These are phyloP conservation scores for Eupleurogrammus muticus DNA, from an alignment of 2,797 vertebrate genomes.

Conservation along the genomic window DNA sequence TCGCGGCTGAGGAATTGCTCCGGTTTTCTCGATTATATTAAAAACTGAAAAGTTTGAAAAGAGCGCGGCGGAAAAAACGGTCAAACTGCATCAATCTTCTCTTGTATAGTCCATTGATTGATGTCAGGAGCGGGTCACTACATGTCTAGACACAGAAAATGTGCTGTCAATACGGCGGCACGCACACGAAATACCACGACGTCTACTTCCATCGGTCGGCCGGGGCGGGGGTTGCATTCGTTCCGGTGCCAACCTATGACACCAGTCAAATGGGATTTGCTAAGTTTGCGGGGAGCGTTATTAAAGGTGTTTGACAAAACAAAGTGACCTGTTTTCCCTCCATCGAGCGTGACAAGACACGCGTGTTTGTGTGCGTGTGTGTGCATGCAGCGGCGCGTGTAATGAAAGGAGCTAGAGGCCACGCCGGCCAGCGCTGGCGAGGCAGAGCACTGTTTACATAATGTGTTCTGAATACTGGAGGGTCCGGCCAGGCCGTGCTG, in stretches of 20 bases:
- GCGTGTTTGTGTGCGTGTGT: constrained; percentile 13
- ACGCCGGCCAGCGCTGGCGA: constrained; percentile 19
- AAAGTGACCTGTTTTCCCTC: constrained; percentile 25
- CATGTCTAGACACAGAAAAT: constrained; percentile 74
- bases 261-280: constrained; percentile 38
- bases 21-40: constrained; percentile 66
- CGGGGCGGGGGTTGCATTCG: constrained; percentile 28
- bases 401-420: constrained; percentile 58
- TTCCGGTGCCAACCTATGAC: constrained; percentile 20
- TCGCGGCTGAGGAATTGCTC: constrained; percentile 41
- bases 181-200: constrained; percentile 35
- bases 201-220: constrained; percentile 12
- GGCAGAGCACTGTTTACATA: constrained; percentile 65
- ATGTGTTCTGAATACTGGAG: constrained; percentile 68
- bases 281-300: constrained; percentile 4
- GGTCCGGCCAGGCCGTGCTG: constrained; percentile 62
- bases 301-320: constrained; percentile 54
- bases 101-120: constrained; percentile 71
- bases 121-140: constrained; percentile 72
- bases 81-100: constrained; percentile 72
- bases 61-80: constrained; percentile 54
- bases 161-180: constrained; percentile 51
- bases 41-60: constrained; percentile 72
- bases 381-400: constrained; percentile 50
- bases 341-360: constrained; percentile 16